Evolutionary conservation across 2,113 vertebrate species (phyloP).

Genomic region (Actenoides hombroni): DNA sequence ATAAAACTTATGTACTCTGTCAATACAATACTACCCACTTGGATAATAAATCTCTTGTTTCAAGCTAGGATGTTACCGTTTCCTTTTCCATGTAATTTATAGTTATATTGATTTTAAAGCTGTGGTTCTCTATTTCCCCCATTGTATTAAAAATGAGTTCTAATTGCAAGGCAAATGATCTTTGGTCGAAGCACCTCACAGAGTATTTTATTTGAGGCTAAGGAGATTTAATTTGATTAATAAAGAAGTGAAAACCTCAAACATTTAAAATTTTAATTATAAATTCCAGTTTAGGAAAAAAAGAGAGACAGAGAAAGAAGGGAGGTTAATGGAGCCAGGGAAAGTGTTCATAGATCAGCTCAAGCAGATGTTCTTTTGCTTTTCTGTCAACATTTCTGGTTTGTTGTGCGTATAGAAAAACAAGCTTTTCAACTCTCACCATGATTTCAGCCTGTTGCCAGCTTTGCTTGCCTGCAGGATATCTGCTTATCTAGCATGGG

Average conservation of each 20-base stretch:
- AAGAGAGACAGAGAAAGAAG: constrained; percentile 4
- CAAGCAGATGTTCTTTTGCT: constrained; percentile 50
- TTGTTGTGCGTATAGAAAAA: constrained; percentile 51
- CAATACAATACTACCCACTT: constrained; percentile 57
- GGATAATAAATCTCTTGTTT: constrained; percentile 75
- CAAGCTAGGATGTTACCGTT: constrained; percentile 55
- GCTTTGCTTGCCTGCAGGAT: constrained; percentile 61
- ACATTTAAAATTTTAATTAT: constrained; percentile 51
- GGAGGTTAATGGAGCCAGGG: constrained; percentile 38
- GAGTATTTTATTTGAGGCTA: constrained; percentile 53
- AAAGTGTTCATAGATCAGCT: constrained; percentile 43
- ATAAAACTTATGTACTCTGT: constrained; percentile 64
- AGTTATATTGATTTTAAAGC: constrained; percentile 66
- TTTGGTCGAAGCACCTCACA: constrained; percentile 34
- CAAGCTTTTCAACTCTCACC: constrained; percentile 60
- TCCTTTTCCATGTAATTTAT: constrained; percentile 74
- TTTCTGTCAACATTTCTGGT: constrained; percentile 44
- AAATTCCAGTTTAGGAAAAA: constrained; percentile 38
- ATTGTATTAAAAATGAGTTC: constrained; percentile 58
- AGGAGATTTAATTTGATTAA: constrained; percentile 63
- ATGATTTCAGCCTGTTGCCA: constrained; percentile 28
- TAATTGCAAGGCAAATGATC: constrained; percentile 63
- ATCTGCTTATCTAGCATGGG: constrained; percentile 25
- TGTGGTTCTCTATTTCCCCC: constrained; percentile 32
- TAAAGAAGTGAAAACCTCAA: constrained; percentile 41